A percentile compares a stretch with the other conserved stretches of the same genome.
These are phyloP conservation scores for Epistrophe grossulariae DNA, from an alignment of 2,888 invertebrate genomes.

Conservation along the genomic window DNA sequence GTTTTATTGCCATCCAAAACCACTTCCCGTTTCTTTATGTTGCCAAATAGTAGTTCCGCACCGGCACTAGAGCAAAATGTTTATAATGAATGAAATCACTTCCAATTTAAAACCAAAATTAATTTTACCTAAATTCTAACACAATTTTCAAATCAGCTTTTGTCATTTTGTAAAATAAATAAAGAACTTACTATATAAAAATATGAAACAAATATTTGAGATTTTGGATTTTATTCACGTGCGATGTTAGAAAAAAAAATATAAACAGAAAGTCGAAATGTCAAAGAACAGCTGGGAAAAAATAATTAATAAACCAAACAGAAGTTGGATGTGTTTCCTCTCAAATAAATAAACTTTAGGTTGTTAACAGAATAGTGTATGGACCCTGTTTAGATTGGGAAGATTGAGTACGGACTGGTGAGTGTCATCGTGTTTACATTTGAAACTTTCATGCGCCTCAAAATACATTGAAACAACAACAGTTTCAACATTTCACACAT, in stretches of 20 bases:
- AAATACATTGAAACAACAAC: too few species aligned
- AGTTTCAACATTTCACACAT: too few species aligned
- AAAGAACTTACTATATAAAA: background rate
- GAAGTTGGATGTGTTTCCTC: slow-evolving; percentile 42
- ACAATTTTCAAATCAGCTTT: slow-evolving; percentile 57
- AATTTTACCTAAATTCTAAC: slow-evolving; percentile 67
- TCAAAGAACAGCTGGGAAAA: slow-evolving; percentile 12
- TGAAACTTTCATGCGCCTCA: too few species aligned
- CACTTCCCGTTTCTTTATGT: slow-evolving; percentile 89
- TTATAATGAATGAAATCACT: background rate
- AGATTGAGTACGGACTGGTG: too few species aligned
- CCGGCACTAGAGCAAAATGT: slow-evolving; percentile 88
- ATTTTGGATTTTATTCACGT: slow-evolving; percentile 23
- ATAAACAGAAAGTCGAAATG: background rate
- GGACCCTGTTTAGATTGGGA: too few species aligned
- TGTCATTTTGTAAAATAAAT: slow-evolving; percentile 41
- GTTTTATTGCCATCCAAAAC: slow-evolving; percentile 86
- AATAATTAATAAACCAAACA: slow-evolving; percentile 35
- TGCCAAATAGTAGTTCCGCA: slow-evolving; percentile 94
- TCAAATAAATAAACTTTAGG: background rate
- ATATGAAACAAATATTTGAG: background rate
- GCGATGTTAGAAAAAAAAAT: background rate
- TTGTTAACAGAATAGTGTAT: background rate
- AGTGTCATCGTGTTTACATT: too few species aligned
- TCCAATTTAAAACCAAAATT: background rate